Evolutionary conservation across 2,888 invertebrate genomes (phyloP).

Genomic region (Mythimna pallens): DNA sequence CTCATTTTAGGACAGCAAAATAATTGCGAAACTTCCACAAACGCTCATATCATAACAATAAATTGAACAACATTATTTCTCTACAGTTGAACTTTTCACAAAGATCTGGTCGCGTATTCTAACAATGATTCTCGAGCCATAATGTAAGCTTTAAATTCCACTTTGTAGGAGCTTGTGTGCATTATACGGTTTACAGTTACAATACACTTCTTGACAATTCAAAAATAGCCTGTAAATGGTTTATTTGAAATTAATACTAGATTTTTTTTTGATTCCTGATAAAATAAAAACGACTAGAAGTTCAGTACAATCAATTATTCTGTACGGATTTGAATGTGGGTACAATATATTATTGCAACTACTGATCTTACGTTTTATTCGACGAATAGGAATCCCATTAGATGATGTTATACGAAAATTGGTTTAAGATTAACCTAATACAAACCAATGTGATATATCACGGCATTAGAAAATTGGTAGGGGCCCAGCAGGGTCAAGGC

Average conservation of each 20-base stretch:
- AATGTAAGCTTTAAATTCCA: slow-evolving; percentile 32
- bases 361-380: slow-evolving; percentile 17
- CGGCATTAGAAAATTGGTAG: no score
- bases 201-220: slow-evolving; percentile 5
- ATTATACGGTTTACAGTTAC: slow-evolving; percentile 9
- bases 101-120: slow-evolving; percentile 15
- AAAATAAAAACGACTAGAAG: slow-evolving; percentile 8
- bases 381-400: background rate
- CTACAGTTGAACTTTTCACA: background rate
- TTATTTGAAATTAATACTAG: no score
- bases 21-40: background rate
- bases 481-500: no score
- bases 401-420: background rate
- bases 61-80: background rate
- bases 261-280: no score
- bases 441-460: no score
- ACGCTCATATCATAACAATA: background rate
- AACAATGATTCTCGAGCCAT: slow-evolving; percentile 2
- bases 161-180: slow-evolving; percentile 12
- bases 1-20: background rate
- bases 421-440: background rate
- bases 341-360: slow-evolving; percentile 34
- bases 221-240: no score
- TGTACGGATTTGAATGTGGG: slow-evolving; percentile 28
- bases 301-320: slow-evolving; percentile 34